Evolutionary conservation across 2,113 vertebrate genomes (phyloP), one percentile per base, ranked within the genome.

Genomic region (Tachysurus fulvidraco): DNA sequence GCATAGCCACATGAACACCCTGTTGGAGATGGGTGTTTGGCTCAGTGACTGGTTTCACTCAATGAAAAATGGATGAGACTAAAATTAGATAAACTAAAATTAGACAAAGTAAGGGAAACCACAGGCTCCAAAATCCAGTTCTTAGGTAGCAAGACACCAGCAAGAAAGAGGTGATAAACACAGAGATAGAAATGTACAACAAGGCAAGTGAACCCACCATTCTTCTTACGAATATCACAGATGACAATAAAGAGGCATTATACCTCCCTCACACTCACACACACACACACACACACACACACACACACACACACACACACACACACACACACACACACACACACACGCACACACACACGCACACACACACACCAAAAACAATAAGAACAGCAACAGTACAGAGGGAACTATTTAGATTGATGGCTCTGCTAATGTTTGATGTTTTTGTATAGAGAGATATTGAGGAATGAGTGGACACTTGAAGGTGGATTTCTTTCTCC

Each of bases 41-140:
- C 83, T 90, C 86, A 64, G 84, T 89, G 86, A 87, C 88, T 90
- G 89, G 88, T 86, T 90, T 90, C 90, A 89, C 81, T 88, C 86
- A 88, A 90, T 90, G 88, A 89, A 90, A 90, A 90, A 90, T 89
- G 88, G 88, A 90, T 90, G 90, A 90, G 88, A 62, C 90, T 90
- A 89, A 90, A 90, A 89, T 89, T 90, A 90, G 90, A 88, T 86
- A 71, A 89, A 89, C 84, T 88, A 90, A 89, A 90, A 90, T 88
- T 90, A 90, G 88, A 88, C 86, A 88, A 89, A 86, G 86, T 89
- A 86, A 88, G 74, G 86, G 57, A 89, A 89, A 90, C 86, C 84
- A 16, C 85, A 87, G 81, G 65, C 86, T 89, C 87, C 83, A 90
- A 88, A 88, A 85, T 81, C 57, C 5, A 79, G 65, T 41, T 86